These are phyloP conservation scores for Mustela erminea DNA, from an alignment of 2,797 vertebrate species.

Conservation along the genomic window DNA sequence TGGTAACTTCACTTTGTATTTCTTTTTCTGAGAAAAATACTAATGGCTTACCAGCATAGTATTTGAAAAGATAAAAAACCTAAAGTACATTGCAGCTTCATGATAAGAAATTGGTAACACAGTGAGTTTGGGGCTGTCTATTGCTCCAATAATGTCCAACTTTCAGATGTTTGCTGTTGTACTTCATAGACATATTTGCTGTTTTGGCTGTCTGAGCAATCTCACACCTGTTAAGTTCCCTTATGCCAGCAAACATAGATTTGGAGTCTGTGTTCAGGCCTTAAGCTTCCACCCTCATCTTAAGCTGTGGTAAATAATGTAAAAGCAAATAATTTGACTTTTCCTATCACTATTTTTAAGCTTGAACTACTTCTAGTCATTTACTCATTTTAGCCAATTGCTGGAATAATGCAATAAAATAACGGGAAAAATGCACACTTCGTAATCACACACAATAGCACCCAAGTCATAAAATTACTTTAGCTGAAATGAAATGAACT, in stretches of 20 bases:
- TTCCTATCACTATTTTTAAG: neutral
- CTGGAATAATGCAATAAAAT: neutral
- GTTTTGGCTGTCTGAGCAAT: neutral
- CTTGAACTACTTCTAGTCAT: neutral
- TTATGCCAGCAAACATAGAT: neutral
- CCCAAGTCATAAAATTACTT: neutral
- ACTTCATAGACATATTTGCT: neutral
- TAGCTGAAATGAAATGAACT: neutral
- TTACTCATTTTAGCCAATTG: slow-evolving; percentile 35
- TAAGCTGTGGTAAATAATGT: neutral
- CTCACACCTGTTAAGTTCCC: neutral
- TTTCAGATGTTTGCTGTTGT: neutral
- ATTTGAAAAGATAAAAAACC: neutral
- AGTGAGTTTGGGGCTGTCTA: neutral
- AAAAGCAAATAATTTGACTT: slow-evolving; percentile 40
- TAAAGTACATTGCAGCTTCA: neutral
- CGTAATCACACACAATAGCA: slow-evolving; percentile 19
- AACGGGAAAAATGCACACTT: neutral
- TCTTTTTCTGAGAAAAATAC: slow-evolving; percentile 13
- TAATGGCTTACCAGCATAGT: neutral
- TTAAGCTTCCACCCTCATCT: neutral
- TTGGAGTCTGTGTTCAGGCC: neutral
- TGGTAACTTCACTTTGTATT: neutral
- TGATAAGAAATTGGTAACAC: neutral
- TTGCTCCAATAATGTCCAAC: neutral